phyloP scores from a whole-genome alignment of 1,140 invertebrate species.

The Drosophila watanabei region DNA sequence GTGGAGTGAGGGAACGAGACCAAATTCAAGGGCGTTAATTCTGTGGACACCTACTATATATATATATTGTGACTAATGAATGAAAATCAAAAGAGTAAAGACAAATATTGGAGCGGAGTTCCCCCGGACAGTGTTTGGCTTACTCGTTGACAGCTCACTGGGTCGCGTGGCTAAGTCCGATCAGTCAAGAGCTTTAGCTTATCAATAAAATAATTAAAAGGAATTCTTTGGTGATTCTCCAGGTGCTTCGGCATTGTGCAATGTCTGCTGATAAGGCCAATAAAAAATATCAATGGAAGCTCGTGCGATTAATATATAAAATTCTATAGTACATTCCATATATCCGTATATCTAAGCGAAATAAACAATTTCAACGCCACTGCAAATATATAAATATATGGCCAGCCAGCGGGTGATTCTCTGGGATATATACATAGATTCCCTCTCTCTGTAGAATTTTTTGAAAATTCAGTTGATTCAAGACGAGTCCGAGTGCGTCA shows the following conservation, averaged over 20 bases:
- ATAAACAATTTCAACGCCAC: slow-evolving; percentile 30
- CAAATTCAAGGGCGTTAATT: slow-evolving; percentile 30
- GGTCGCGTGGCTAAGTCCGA: slow-evolving; percentile 49
- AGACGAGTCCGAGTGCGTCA: slow-evolving; percentile 28
- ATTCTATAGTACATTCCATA: too few species aligned
- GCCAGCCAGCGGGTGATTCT: slow-evolving; percentile 8
- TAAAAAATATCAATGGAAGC: slow-evolving; percentile 50
- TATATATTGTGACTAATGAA: slow-evolving; percentile 17
- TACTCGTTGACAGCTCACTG: slow-evolving; percentile 32
- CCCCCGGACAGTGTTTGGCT: too few species aligned
- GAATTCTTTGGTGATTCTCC: slow-evolving; percentile 11
- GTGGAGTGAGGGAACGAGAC: background rate
- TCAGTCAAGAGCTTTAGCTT: slow-evolving; percentile 21
- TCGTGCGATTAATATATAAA: too few species aligned
- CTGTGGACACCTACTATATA: background rate
- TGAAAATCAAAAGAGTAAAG: slow-evolving; percentile 41
- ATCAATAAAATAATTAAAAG: slow-evolving; percentile 33
- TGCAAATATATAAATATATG: slow-evolving; percentile 36
- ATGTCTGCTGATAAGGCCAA: slow-evolving; percentile 37
- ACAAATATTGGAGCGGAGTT: too few species aligned
- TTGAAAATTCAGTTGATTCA: slow-evolving; percentile 51
- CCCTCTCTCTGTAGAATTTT: slow-evolving; percentile 5
- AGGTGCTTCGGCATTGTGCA: slow-evolving; percentile 12
- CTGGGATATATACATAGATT: too few species aligned
- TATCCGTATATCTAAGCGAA: slow-evolving; percentile 16